Evolutionary conservation across 1,140 invertebrate genomes (phyloP).

Genomic region (Popillia japonica): DNA sequence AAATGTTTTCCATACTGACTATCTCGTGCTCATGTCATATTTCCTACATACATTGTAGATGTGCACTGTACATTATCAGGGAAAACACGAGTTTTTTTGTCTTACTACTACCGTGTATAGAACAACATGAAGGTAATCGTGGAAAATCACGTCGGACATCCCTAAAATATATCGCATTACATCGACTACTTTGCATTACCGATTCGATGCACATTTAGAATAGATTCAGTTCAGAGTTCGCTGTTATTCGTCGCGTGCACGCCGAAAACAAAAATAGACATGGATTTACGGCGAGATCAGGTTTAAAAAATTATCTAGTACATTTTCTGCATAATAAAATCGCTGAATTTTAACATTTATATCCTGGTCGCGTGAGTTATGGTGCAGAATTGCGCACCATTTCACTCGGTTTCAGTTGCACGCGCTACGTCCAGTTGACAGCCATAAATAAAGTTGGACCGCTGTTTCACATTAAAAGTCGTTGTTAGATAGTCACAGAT

Average conservation of each 20-base stretch:
- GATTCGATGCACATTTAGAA: conserved; percentile 33
- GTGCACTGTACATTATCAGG: neutral
- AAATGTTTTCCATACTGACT: neutral
- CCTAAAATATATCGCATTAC: neutral
- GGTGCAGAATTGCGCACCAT: conserved; percentile 30
- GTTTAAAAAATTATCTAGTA: conserved; percentile 39
- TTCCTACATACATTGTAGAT: neutral
- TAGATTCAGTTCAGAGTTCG: conserved; percentile 15
- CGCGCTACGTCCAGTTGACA: conserved; percentile 12
- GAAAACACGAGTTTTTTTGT: neutral
- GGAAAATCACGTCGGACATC: neutral
- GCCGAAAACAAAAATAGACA: conserved; percentile 34
- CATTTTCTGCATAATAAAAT: conserved; percentile 40
- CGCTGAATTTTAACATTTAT: conserved; percentile 37
- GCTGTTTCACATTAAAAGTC: conserved; percentile 14
- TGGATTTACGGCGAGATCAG: conserved; percentile 32
- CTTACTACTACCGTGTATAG: neutral
- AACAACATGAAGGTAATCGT: neutral
- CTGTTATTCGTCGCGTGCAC: neutral
- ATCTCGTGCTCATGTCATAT: no score
- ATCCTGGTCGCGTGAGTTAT: conserved; percentile 35
- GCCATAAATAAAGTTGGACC: conserved; percentile 20
- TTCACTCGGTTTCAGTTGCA: conserved; percentile 32
- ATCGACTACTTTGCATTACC: conserved; percentile 26
- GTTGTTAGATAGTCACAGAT: neutral